Evolutionary conservation across 2,113 vertebrate species (phyloP).

Genomic region (Prunella himalayana): DNA sequence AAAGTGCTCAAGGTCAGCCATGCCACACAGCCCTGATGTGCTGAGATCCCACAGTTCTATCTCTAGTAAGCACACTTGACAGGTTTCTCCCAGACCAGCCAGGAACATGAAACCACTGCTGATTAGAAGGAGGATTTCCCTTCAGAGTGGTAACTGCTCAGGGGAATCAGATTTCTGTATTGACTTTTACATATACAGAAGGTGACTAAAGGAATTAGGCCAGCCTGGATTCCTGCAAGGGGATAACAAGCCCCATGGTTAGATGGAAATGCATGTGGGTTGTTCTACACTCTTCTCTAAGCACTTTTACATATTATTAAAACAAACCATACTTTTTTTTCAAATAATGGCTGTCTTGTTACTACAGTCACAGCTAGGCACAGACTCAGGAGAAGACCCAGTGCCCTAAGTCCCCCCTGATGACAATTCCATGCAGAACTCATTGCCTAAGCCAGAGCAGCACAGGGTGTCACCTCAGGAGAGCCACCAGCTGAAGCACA

Average conservation of each 20-base stretch:
- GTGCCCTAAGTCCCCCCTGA: rapidly evolving
- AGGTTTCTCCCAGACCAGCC: not conserved
- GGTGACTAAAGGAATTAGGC: constrained; percentile 23
- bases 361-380: not conserved
- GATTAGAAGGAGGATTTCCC: not conserved
- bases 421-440: not conserved
- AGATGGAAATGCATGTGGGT: not conserved
- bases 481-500: not conserved
- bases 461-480: not conserved
- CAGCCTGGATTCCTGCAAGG: constrained; percentile 1
- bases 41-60: not conserved
- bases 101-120: not conserved
- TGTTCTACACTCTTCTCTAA: not conserved
- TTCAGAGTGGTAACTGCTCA: not conserved
- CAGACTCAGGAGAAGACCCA: not conserved
- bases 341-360: not conserved
- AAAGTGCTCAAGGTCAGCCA: not conserved
- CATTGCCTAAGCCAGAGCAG: not conserved
- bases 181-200: not conserved
- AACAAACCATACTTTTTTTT: not conserved
- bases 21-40: not conserved
- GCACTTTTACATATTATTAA: not conserved
- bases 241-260: not conserved
- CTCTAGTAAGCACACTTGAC: not conserved
- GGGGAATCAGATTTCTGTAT: not conserved